Conservation (phyloP, 2,797 vertebrate species). For the Notolepis coatsorum region DNA sequence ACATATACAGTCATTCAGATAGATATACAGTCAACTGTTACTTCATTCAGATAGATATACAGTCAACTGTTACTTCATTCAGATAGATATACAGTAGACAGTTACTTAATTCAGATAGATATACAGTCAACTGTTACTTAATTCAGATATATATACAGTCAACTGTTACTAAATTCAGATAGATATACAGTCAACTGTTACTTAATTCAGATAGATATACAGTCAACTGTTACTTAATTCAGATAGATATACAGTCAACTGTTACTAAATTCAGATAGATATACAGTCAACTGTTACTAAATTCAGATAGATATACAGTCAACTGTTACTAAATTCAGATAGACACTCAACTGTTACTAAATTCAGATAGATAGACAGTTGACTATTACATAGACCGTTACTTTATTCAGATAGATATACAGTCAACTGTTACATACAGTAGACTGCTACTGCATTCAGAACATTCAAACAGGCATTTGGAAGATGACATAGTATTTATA, state of each 20-base stretch:
- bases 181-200: neutral
- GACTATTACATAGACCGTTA: no score
- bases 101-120: neutral
- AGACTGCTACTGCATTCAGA: neutral
- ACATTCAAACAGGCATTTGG: neutral
- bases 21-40: neutral
- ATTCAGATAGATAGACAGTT: no score
- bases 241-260: neutral
- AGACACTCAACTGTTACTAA: no score
- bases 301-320: neutral
- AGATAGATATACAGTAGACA: neutral
- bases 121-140: neutral
- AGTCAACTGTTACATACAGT: no score
- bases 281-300: neutral
- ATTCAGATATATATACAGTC: neutral
- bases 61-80: neutral
- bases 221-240: neutral
- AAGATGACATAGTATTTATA: neutral
- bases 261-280: neutral
- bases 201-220: neutral
- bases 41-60: neutral
- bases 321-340: neutral
- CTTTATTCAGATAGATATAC: no score
- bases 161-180: neutral
- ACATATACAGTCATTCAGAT: no score